Evolutionary conservation across 2,888 invertebrate genomes (phyloP), one percentile per base, ranked within the genome.

Genomic region (Cephus pulcher): DNA sequence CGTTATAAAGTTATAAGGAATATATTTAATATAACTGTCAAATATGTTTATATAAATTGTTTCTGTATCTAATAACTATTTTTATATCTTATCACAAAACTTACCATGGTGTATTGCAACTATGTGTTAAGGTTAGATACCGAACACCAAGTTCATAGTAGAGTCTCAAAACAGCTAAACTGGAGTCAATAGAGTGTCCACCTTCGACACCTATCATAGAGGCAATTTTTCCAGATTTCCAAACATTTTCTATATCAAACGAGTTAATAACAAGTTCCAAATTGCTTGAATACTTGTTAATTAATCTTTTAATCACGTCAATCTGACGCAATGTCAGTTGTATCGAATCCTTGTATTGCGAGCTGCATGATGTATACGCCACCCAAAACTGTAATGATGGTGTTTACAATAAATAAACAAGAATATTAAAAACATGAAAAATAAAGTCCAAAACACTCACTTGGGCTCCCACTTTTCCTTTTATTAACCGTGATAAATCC

Each of bases 141-240:
- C 95, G 90, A 9, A 93, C 94, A 1, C 94, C 95, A 30, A 94
- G 90, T 32, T 94, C 93, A 84, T 94, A 93, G 84, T 93, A 93
- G 85, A 93, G 92, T 74, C 95, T 89, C 75, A 95, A 90, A 32
- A 93, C 91, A 12, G 93, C 93, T 77, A 94, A 87, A 86, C 93
- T 93, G 78, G 93, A 93, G 86, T 94, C 94, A 33, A 95, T 93
- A 1, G 93, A 93, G 86, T 95, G 94, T 1, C 95, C 94, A 32
- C 94, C 94, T 89, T 94, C 94, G 35, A 95, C 90, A 0, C 93
- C 94, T 74, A 95, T 93, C 85, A 95, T 88, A 85, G 94, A 94
- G 0, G 92, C 94, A 70, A 95, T 93, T 89, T 93, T 94, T 32
- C 92, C 92, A 23, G 89, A 88, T 15, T 88, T 88, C 86, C 87